Conservation (phyloP, 2,113 vertebrate genomes). For the Garra rufa region DNA sequence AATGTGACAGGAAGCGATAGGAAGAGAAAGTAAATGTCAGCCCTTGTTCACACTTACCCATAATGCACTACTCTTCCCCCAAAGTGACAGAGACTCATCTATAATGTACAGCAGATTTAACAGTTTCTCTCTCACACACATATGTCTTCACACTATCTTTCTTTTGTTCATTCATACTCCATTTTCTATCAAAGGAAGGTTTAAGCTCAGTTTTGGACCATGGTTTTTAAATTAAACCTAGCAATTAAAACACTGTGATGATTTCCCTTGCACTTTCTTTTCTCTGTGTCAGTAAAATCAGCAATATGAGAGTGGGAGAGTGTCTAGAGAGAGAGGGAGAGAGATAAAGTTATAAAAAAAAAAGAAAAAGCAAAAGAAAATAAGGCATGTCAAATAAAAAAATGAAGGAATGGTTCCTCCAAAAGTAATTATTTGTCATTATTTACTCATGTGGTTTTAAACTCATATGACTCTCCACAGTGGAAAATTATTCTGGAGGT, state of each 20-base stretch:
- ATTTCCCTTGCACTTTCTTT: not conserved
- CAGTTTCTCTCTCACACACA: not conserved
- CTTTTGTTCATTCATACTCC: not conserved
- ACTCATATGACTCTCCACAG: not conserved
- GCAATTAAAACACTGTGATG: not conserved
- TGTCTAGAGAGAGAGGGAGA: not conserved
- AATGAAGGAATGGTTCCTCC: not conserved
- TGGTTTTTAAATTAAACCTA: not conserved
- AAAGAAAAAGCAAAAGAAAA: not conserved
- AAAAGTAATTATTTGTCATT: not conserved
- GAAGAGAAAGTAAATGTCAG: constrained; percentile 29
- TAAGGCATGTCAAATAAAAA: not conserved
- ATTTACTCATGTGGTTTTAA: not conserved
- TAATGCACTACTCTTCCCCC: constrained; percentile 4
- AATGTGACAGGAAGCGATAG: constrained; percentile 30
- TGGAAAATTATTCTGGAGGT: not conserved
- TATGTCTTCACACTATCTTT: not conserved
- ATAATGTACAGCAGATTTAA: constrained; percentile 14
- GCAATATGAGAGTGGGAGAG: not conserved
- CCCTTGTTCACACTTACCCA: constrained; percentile 16
- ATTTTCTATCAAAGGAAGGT: not conserved
- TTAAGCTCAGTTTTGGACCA: not conserved
- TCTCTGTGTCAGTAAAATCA: not conserved
- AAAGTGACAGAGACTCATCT: constrained; percentile 29
- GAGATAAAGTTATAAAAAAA: not conserved